Evolutionary conservation across 2,797 vertebrate genomes (phyloP).

Genomic region (Eptatretus atami): DNA sequence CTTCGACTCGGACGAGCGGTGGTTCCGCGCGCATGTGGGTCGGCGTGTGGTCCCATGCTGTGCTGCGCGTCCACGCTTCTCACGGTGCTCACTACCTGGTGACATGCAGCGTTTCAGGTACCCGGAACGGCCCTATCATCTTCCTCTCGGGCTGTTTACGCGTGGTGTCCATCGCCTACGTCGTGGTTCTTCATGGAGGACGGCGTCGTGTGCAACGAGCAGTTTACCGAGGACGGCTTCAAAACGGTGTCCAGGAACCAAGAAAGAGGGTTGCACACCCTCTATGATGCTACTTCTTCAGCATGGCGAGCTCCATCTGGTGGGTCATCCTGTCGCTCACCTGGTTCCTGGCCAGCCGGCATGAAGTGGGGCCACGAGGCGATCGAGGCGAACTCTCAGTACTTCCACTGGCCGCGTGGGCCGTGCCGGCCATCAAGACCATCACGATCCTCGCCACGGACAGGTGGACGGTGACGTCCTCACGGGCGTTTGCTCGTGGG

Average conservation of each 20-base stretch:
- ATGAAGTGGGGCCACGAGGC: constrained; percentile 96
- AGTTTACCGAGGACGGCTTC: constrained; percentile 39
- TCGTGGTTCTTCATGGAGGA: constrained; percentile 63
- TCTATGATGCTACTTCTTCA: constrained; percentile 97
- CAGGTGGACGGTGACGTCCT: constrained; percentile 70
- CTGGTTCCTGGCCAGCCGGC: constrained; percentile 67
- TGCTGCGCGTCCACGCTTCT: constrained; percentile 73
- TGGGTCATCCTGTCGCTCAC: constrained; percentile 82
- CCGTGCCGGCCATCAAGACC: constrained; percentile 67
- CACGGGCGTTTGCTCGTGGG: constrained; percentile 69
- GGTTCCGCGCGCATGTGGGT: constrained; percentile 67
- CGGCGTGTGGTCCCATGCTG: constrained; percentile 59
- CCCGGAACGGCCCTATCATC: constrained; percentile 65
- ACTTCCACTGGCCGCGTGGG: constrained; percentile 86
- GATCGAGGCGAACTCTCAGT: constrained; percentile 83
- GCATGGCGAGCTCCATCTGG: constrained; percentile 97
- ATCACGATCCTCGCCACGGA: constrained; percentile 55
- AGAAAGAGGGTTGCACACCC: constrained; percentile 75
- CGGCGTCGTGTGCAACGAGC: constrained; percentile 54
- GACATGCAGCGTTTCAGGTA: constrained; percentile 91
- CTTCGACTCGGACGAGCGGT: constrained; percentile 52
- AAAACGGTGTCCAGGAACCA: constrained; percentile 76
- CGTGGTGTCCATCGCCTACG: constrained; percentile 60
- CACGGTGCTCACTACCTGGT: constrained; percentile 77
- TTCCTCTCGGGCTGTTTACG: constrained; percentile 81